These are phyloP conservation scores for Drosophila pseudoobscura DNA, from an alignment of 1,140 invertebrate genomes.

Conservation along the genomic window DNA sequence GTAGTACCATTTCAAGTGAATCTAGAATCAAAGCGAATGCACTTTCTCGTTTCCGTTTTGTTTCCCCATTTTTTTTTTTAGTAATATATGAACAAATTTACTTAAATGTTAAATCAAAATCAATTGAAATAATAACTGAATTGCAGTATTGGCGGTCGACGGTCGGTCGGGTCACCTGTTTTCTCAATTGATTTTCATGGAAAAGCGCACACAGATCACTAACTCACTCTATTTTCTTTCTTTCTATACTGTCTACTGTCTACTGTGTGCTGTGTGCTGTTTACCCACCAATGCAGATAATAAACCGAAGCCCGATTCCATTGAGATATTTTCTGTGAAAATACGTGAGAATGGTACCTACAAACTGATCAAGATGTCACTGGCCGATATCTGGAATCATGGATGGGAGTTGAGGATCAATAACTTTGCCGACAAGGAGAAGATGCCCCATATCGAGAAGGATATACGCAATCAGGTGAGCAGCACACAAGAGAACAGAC, in stretches of 20 bases:
- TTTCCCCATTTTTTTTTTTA: not conserved
- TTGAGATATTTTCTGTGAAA: constrained; percentile 87
- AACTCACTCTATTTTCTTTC: constrained; percentile 1
- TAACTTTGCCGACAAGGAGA: constrained; percentile 88
- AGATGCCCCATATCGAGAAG: constrained; percentile 86
- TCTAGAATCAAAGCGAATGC: too few species aligned
- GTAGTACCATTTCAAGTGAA: too few species aligned
- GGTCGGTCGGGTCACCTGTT: constrained; percentile 6
- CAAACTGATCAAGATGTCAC: constrained; percentile 85
- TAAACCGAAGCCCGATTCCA: constrained; percentile 88
- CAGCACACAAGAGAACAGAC: not conserved
- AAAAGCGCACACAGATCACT: constrained; percentile 11
- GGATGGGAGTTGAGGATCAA: constrained; percentile 88
- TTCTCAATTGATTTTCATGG: constrained; percentile 32
- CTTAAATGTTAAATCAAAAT: constrained; percentile 20
- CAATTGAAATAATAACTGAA: constrained; percentile 37
- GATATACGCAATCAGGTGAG: constrained; percentile 87
- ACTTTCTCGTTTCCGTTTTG: not conserved
- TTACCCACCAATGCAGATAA: constrained; percentile 84
- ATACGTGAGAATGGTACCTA: constrained; percentile 86
- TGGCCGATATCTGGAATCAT: constrained; percentile 87
- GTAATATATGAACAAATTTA: not conserved
- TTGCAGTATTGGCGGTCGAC: not conserved
- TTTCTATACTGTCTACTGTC: constrained; percentile 18
- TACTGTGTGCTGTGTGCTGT: constrained; percentile 31